Evolutionary conservation across 2,888 invertebrate genomes (phyloP).

Genomic region (Neoascia interrupta): DNA sequence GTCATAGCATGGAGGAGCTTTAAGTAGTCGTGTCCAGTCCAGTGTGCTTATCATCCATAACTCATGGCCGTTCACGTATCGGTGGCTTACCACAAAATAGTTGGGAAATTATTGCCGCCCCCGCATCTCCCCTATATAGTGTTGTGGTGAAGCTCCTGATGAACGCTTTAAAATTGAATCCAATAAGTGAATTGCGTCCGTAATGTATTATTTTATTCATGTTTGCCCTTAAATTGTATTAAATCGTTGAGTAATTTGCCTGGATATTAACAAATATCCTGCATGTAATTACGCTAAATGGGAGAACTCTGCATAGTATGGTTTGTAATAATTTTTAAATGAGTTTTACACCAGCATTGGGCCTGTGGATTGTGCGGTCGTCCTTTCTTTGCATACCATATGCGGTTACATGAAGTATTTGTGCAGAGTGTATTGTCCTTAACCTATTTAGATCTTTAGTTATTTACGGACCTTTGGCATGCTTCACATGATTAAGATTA

Average conservation of each 20-base stretch:
- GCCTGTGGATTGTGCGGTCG: too few relatives aligned
- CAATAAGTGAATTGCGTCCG: conserved; percentile 56
- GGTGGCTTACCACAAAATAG: conserved; percentile 69
- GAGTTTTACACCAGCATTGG: too few relatives aligned
- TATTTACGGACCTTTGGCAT: too few relatives aligned
- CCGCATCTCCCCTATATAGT: too few relatives aligned
- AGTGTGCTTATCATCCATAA: conserved; percentile 61
- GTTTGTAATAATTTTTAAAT: too few relatives aligned
- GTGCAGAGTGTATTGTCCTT: too few relatives aligned
- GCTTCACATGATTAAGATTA: too few relatives aligned
- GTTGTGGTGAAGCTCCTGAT: conserved; percentile 25
- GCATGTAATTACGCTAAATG: conserved; percentile 18
- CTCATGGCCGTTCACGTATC: conserved; percentile 69
- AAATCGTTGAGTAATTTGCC: conserved; percentile 40
- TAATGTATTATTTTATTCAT: conserved; percentile 6
- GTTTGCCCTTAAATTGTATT: conserved; percentile 30
- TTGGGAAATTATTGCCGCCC: conserved; percentile 62
- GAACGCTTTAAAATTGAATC: conserved; percentile 65
- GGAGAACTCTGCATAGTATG: neutral
- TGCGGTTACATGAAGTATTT: too few relatives aligned
- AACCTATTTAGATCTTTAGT: too few relatives aligned
- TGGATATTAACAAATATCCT: conserved; percentile 34
- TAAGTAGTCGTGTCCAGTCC: conserved; percentile 47
- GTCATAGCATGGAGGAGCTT: conserved; percentile 16
- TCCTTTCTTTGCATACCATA: too few relatives aligned